Evolutionary conservation across 2,888 invertebrate genomes (phyloP).

Genomic region (Cepaea hortensis): DNA sequence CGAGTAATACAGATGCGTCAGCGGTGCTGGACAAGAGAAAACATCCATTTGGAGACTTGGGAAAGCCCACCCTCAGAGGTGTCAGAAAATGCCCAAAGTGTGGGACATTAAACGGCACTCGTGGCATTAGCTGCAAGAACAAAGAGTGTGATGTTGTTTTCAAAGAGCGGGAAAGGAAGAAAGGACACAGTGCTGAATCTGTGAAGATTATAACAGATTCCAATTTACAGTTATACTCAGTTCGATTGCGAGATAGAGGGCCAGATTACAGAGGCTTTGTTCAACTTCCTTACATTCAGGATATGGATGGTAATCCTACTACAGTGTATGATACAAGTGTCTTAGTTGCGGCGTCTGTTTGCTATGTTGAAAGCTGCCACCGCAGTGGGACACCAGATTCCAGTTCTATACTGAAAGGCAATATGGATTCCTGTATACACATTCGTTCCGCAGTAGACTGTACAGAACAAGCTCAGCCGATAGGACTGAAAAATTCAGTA

Average conservation of each 20-base stretch:
- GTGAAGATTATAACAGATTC: constrained; percentile 82
- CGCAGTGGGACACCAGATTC: constrained; percentile 54
- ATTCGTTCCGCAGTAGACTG: constrained; percentile 83
- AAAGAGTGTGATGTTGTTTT: constrained; percentile 83
- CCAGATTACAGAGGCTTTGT: constrained; percentile 86
- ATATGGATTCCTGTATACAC: constrained; percentile 79
- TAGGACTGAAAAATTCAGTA: constrained; percentile 81
- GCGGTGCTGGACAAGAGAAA: constrained; percentile 64
- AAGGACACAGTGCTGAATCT: constrained; percentile 81
- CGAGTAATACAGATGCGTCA: constrained; percentile 13
- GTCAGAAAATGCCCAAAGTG: constrained; percentile 86
- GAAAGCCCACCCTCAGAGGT: constrained; percentile 83
- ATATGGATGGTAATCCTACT: constrained; percentile 73
- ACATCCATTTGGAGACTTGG: constrained; percentile 79
- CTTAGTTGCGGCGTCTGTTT: constrained; percentile 72
- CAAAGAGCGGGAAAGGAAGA: constrained; percentile 79
- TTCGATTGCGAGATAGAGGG: constrained; percentile 83
- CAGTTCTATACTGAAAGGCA: constrained; percentile 37
- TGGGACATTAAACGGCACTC: constrained; percentile 85
- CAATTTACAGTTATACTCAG: constrained; percentile 80
- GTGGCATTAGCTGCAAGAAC: constrained; percentile 85
- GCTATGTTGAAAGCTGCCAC: constrained; percentile 76
- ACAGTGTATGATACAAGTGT: constrained; percentile 68
- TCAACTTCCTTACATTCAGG: constrained; percentile 78
- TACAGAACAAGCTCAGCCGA: constrained; percentile 80